A percentile compares a stretch with the other conserved stretches of the same genome.
Evolutionary conservation across 1,140 invertebrate genomes (phyloP).

Genomic region (Bemisia tabaci): DNA sequence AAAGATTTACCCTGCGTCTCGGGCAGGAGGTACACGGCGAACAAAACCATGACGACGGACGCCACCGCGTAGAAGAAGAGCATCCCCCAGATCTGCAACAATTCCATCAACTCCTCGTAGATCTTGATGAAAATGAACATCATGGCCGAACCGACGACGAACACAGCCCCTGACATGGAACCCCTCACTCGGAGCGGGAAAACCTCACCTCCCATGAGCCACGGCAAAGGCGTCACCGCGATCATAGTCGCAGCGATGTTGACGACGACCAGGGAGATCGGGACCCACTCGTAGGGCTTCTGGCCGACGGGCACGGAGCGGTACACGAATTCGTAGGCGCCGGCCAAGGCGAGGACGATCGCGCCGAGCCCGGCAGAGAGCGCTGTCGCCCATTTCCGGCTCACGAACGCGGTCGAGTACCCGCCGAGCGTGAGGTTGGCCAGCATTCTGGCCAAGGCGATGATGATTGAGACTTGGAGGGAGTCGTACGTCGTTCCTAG

Average conservation of each 20-base stretch:
- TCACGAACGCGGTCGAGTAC: too few relatives aligned
- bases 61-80: conserved; percentile 58
- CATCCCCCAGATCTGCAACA: conserved; percentile 46
- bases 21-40: conserved; percentile 50
- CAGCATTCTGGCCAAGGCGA: too few relatives aligned
- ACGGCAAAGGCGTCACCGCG: conserved; percentile 51
- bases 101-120: conserved; percentile 40
- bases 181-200: conserved; percentile 48
- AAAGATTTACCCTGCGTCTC: conserved; percentile 63
- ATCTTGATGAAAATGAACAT: conserved; percentile 51
- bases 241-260: conserved; percentile 44
- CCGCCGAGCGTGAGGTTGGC: too few relatives aligned
- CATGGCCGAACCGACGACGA: conserved; percentile 45
- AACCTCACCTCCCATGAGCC: conserved; percentile 53
- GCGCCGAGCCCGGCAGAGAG: too few relatives aligned
- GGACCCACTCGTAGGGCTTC: too few relatives aligned
- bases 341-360: too few relatives aligned
- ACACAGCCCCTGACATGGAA: conserved; percentile 45
- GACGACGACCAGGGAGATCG: conserved; percentile 45
- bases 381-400: too few relatives aligned
- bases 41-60: conserved; percentile 45
- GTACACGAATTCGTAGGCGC: too few relatives aligned
- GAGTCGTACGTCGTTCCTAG: too few relatives aligned
- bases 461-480: too few relatives aligned
- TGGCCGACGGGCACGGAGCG: too few relatives aligned